Percentiles rank a stretch among this genome's conserved stretches.
These are phyloP conservation scores for Oreochromis aureus DNA, from an alignment of 2,113 vertebrate species.

Conservation along the genomic window DNA sequence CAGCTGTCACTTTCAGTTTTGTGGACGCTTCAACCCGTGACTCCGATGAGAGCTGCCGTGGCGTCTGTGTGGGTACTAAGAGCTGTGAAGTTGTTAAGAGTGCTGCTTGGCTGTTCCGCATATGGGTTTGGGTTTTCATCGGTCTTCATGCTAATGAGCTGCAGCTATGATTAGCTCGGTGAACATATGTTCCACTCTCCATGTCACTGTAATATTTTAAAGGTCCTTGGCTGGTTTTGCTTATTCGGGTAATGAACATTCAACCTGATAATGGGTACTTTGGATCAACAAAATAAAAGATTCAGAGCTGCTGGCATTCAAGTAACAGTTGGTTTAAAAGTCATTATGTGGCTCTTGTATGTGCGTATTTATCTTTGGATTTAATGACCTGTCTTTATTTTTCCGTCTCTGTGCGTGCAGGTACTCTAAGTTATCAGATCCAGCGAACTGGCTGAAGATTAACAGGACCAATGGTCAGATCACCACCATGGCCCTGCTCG, in stretches of 20 bases:
- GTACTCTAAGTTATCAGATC: slow-evolving; percentile 94
- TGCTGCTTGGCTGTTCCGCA: not conserved
- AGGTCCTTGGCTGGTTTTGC: slow-evolving; percentile 15
- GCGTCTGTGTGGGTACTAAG: slow-evolving; percentile 12
- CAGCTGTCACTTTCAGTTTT: slow-evolving; percentile 17
- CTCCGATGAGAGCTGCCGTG: not conserved
- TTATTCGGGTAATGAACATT: slow-evolving; percentile 45
- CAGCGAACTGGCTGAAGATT: slow-evolving; percentile 94
- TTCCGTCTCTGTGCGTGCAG: slow-evolving; percentile 53
- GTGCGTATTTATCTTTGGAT: not conserved
- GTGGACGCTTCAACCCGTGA: not conserved
- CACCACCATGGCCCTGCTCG: slow-evolving; percentile 88
- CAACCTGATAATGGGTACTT: slow-evolving; percentile 30
- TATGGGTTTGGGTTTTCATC: slow-evolving; percentile 9
- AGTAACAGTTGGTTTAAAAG: not conserved
- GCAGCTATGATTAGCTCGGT: slow-evolving; percentile 4
- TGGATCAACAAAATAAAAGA: slow-evolving; percentile 19
- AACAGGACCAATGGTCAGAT: slow-evolving; percentile 93
- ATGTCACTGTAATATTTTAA: slow-evolving; percentile 20
- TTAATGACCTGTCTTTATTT: not conserved
- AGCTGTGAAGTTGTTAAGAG: slow-evolving; percentile 4
- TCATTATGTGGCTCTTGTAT: not conserved
- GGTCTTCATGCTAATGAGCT: slow-evolving; percentile 42
- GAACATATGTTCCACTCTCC: slow-evolving; percentile 50
- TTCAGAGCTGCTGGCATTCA: not conserved